Evolutionary conservation across 2,888 invertebrate species (phyloP).

Genomic region (Patella depressa): DNA sequence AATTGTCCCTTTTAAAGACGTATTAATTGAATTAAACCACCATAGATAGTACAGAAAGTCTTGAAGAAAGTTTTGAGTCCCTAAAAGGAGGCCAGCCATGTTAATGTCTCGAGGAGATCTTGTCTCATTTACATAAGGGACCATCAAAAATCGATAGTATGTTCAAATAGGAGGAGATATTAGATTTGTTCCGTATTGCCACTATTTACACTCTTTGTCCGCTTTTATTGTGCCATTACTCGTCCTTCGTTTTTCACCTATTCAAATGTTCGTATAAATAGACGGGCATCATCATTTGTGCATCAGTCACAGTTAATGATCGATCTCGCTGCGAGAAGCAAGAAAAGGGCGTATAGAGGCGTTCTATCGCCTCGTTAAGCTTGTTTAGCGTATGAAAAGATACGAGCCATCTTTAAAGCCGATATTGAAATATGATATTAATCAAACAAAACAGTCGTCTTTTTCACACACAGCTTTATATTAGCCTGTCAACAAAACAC

Average conservation of each 20-base stretch:
- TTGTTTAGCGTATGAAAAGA: background rate
- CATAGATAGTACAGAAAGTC: too few relatives aligned
- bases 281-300: background rate
- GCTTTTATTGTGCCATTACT: constrained; percentile 5
- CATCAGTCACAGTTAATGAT: constrained; percentile 6
- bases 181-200: constrained; percentile 10
- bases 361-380: constrained; percentile 9
- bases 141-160: constrained; percentile 3
- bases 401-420: too few relatives aligned
- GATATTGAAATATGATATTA: too few relatives aligned
- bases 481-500: too few relatives aligned
- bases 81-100: too few relatives aligned
- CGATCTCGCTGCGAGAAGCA: background rate
- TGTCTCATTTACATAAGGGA: constrained; percentile 7
- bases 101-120: too few relatives aligned
- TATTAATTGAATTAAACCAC: too few relatives aligned
- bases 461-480: too few relatives aligned
- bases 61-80: too few relatives aligned
- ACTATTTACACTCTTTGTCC: constrained; percentile 3
- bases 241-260: background rate
- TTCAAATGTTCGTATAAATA: background rate
- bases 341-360: constrained; percentile 6
- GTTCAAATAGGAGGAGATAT: background rate
- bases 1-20: too few relatives aligned
- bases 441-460: too few relatives aligned